Conservation (phyloP, 2,113 vertebrate genomes). For the Engystomops pustulosus region DNA sequence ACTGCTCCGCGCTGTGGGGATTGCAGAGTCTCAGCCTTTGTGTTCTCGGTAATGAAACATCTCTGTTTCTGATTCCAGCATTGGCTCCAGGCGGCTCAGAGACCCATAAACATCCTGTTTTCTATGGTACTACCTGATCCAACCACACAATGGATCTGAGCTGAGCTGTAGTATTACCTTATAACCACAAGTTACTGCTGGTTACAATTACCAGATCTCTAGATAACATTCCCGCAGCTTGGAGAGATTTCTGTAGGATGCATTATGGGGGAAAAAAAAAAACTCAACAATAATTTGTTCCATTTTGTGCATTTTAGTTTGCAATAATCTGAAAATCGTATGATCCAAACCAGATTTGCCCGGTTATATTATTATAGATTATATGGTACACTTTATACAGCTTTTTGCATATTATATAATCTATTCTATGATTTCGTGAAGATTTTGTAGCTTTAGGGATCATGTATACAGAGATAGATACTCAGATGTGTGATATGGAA, state of each 20-base stretch:
- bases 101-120: slow-evolving; percentile 36
- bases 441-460: too few relatives aligned
- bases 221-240: slow-evolving; percentile 37
- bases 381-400: too few relatives aligned
- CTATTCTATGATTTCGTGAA: too few relatives aligned
- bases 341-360: neutral
- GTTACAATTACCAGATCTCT: slow-evolving; percentile 29
- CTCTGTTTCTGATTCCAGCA: slow-evolving; percentile 29
- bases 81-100: slow-evolving; percentile 35
- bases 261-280: neutral
- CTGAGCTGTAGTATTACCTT: neutral
- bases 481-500: too few relatives aligned
- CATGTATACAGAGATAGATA: too few relatives aligned
- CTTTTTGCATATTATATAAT: too few relatives aligned
- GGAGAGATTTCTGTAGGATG: neutral
- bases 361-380: too few relatives aligned
- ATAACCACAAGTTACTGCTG: slow-evolving; percentile 16
- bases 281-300: too few relatives aligned
- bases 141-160: slow-evolving; percentile 11
- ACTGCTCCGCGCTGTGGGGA: neutral
- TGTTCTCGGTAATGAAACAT: slow-evolving; percentile 6
- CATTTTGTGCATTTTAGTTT: neutral
- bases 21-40: slow-evolving; percentile 14
- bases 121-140: slow-evolving; percentile 37
- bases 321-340: neutral